Evolutionary conservation across 2,888 invertebrate species (phyloP).

Genomic region (Sphaerophoria taeniata): DNA sequence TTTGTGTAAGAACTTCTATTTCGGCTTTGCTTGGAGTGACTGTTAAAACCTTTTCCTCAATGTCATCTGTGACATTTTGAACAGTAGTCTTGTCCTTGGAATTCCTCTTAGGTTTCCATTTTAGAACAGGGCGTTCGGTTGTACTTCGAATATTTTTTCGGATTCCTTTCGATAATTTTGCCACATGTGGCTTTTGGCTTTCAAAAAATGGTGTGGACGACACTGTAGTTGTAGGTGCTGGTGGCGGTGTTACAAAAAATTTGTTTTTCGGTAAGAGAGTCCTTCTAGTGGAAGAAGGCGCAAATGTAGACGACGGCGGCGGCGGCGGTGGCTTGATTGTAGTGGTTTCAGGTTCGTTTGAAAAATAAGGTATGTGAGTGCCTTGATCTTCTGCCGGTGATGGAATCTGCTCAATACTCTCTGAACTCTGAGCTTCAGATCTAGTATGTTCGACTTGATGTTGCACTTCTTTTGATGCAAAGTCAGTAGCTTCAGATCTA

Average conservation of each 20-base stretch:
- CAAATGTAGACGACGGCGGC: background rate
- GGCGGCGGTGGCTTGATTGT: slow-evolving; percentile 52
- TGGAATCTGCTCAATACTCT: slow-evolving; percentile 78
- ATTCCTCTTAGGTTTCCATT: slow-evolving; percentile 81
- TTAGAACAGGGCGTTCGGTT: slow-evolving; percentile 79
- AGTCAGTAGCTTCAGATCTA: background rate
- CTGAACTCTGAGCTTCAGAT: background rate
- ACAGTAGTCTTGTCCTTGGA: slow-evolving; percentile 51
- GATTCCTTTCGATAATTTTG: slow-evolving; percentile 68
- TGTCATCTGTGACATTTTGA: slow-evolving; percentile 70
- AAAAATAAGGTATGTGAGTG: slow-evolving; percentile 76
- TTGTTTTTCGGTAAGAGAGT: slow-evolving; percentile 43
- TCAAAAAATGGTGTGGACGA: slow-evolving; percentile 66
- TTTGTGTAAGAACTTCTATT: slow-evolving; percentile 81
- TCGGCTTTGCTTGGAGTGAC: slow-evolving; percentile 64
- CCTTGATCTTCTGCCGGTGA: slow-evolving; percentile 78
- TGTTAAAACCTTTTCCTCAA: slow-evolving; percentile 75
- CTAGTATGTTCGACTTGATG: slow-evolving; percentile 48
- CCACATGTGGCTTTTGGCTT: slow-evolving; percentile 76
- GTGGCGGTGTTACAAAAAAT: slow-evolving; percentile 76
- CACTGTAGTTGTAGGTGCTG: slow-evolving; percentile 77
- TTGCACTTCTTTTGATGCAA: background rate
- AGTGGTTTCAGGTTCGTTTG: slow-evolving; percentile 52
- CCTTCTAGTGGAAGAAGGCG: slow-evolving; percentile 12
- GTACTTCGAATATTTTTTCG: slow-evolving; percentile 72